Evolutionary conservation across 2,888 invertebrate genomes (phyloP).

Genomic region (Podotricha telesiphe): DNA sequence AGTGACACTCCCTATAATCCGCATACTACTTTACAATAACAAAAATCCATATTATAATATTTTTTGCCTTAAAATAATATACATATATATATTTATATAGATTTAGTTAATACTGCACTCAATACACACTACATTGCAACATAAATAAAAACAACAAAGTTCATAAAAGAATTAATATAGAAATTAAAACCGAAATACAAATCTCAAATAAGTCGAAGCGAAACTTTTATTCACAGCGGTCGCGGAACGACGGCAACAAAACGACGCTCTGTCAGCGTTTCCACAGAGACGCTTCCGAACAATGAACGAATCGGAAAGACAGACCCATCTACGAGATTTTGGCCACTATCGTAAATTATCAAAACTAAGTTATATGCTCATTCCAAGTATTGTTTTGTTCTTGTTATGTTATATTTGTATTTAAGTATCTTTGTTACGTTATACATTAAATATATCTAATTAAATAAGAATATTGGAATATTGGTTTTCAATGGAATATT

Average conservation of each 20-base stretch:
- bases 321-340: constrained; percentile 41
- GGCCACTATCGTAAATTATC: constrained; percentile 33
- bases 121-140: not conserved
- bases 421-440: not conserved
- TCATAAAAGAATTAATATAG: not conserved
- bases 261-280: constrained; percentile 36
- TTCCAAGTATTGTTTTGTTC: constrained; percentile 13
- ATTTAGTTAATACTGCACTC: not conserved
- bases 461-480: not conserved
- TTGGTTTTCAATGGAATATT: not conserved
- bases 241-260: constrained; percentile 40
- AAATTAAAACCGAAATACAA: not conserved
- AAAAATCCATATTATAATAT: not conserved
- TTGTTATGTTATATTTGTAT: constrained; percentile 5
- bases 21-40: not conserved
- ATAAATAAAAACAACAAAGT: not conserved
- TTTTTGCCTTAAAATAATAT: too few species aligned
- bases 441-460: not conserved
- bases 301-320: constrained; percentile 45
- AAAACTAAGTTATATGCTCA: constrained; percentile 16
- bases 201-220: constrained; percentile 28
- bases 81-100: too few species aligned
- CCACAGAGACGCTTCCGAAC: constrained; percentile 43
- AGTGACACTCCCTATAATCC: constrained; percentile 10
- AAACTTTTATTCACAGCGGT: constrained; percentile 38